Base-by-base conservation (phyloP, 2,113 vertebrate species). In the Gallinago media region DNA sequence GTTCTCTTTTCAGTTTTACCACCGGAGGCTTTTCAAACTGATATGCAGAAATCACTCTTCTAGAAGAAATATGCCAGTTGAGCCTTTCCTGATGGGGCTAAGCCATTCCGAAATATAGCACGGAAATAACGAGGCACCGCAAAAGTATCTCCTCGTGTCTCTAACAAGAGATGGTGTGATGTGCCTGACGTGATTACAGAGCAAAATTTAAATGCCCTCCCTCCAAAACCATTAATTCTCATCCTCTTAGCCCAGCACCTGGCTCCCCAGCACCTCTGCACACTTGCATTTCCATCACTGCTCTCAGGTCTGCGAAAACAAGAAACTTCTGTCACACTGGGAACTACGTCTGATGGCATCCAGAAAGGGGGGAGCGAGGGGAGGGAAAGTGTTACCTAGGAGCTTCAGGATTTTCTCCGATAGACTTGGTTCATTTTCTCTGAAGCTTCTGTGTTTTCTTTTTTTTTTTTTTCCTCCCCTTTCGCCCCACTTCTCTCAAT, bases 371-470 rank as follows among this genome's bases (percentile, higher is more conserved):
- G 85, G 89, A 71, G 78, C 0, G 2, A 4, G 21, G 95, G 38
- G 65, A 77, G 58, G 78, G 52, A 18, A 26, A 66, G 68, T 5
- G 86, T 96, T 91, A 94, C 95, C 79, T 26, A 92, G 92, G 91
- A 95, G 95, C 92, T 89, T 36, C 1, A 8, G 92, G 88, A 85
- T 94, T 96, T 96, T 93, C 94, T 95, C 81, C 15, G 0, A 84
- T 8, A 95, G 92, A 63, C 93, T 94, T 59, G 85, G 78, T 89
- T 93, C 81, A 56, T 96, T 97, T 95, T 96, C 95, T 91, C 92
- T 94, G 79, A 94, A 87, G 92, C 88, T 91, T 88, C 95, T 92
- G 85, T 92, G 88, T 88, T 93, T 89, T 94, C 75, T 96, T 85
- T 92, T 76, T 66, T 66, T 50, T 50, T 50, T 29, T 31, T 55